Base-by-base conservation (phyloP, 2,888 invertebrate genomes). In the Chrysina gloriosa region DNA sequence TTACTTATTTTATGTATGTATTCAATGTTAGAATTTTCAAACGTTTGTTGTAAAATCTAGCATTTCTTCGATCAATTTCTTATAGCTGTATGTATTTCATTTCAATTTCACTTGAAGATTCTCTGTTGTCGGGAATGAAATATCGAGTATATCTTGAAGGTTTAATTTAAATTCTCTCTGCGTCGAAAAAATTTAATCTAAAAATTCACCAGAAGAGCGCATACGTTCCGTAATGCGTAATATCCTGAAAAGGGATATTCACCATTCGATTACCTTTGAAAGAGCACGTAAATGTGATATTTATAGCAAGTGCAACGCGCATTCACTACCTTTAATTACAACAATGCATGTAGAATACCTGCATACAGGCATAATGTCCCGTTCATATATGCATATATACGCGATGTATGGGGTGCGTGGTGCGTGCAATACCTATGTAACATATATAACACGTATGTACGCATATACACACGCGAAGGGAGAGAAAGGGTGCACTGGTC, bases 401-500 rank as follows among this genome's bases (percentile, higher is more conserved):
- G 66, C 31, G 34, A 29, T 25, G 36, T 42, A 65, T 52, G 65
- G 50, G 65, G 65, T 50, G 65, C 39, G 36, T 52, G 42, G 58
- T 42, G 42, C 58, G 58, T 58, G 58, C 39, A 39, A 25, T 25
- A 61, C 31, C 52, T 31, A 31, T 50, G 27, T 50, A 50, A 50
- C 31, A 56, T 45, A 58, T 56, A 56, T 47, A 48, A 61, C 42
- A 42, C 27, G 42, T 31, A 52, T 31, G 52, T 31, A 39, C 48
- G 29, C 39, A 42, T 42, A 11, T 39, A 42, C 36, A 31, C 19
- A 42, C 14, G n/a, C 7, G 16, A 27, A 42, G 58, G 52, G 58
- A 58, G n/a, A 58, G 66, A 82, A 82, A 81, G 82, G 82, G 82
- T 81, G 75, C 73, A 74, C 58, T 65, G 71, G 70, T 68, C 67